Conservation (phyloP, 2,113 vertebrate species). For the Osmerus mordax region DNA sequence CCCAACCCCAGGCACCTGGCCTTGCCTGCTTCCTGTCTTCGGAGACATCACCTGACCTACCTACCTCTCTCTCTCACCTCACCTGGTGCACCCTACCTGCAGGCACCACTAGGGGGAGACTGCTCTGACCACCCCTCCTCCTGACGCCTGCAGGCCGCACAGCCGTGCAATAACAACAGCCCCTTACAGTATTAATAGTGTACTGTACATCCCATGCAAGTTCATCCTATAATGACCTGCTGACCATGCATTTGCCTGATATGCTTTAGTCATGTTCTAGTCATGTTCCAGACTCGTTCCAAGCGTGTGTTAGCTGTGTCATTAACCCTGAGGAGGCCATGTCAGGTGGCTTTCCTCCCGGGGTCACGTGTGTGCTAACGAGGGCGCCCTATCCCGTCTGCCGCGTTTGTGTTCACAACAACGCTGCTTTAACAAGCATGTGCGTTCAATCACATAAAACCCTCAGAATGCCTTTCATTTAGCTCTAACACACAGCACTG, state of each 20-base stretch:
- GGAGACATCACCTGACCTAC: not conserved
- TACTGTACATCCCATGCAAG: too few relatives aligned
- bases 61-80: not conserved
- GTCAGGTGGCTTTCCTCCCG: conserved; percentile 56
- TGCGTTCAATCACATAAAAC: conserved; percentile 64
- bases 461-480: conserved; percentile 53
- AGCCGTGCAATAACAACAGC: too few relatives aligned
- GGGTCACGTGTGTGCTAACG: conserved; percentile 52
- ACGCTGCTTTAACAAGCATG: conserved; percentile 59
- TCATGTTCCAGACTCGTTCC: too few relatives aligned
- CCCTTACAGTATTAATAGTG: too few relatives aligned
- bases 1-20: not conserved
- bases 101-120: conserved; percentile 43
- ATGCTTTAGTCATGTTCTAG: too few relatives aligned
- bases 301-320: too few relatives aligned
- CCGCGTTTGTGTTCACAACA: conserved; percentile 47
- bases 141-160: too few relatives aligned
- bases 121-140: not conserved
- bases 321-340: conserved; percentile 30
- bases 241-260: too few relatives aligned
- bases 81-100: conserved; percentile 13
- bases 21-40: not conserved
- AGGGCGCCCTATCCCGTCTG: conserved; percentile 38
- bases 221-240: too few relatives aligned
- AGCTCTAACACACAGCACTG: conserved; percentile 27